These are phyloP conservation scores for Phylloscopus trochilus DNA, from an alignment of 2,113 vertebrate species.

Conservation along the genomic window DNA sequence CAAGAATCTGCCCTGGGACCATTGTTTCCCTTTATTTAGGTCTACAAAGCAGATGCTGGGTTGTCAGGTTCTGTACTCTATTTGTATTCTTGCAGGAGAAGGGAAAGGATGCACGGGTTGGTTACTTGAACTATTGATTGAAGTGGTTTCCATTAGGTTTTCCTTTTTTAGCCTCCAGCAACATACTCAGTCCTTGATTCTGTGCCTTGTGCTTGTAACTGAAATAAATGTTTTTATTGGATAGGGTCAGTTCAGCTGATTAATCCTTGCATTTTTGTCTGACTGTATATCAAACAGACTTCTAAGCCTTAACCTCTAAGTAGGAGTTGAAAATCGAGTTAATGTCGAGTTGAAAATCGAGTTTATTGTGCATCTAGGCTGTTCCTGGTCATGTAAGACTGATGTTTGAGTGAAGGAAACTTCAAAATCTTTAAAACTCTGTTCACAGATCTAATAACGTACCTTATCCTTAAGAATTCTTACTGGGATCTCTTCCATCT, in stretches of 20 bases:
- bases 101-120: neutral
- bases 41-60: neutral
- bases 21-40: neutral
- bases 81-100: neutral
- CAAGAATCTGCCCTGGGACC: neutral
- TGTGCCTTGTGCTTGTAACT: neutral
- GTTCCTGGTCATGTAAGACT: neutral
- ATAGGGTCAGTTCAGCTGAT: neutral
- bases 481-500: neutral
- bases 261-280: neutral
- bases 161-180: neutral
- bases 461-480: neutral
- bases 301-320: neutral
- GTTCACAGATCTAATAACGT: neutral
- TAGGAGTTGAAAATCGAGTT: neutral
- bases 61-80: neutral
- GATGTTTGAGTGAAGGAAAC: neutral
- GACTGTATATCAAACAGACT: neutral
- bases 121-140: neutral
- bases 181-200: neutral
- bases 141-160: neutral
- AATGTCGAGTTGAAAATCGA: neutral
- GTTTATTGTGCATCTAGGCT: neutral
- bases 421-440: neutral
- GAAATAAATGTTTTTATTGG: slow-evolving; percentile 26